A percentile compares a stretch with the other conserved stretches of the same genome.
phyloP scores from a whole-genome alignment of 2,113 vertebrate genomes.

The Aptenodytes patagonicus region DNA sequence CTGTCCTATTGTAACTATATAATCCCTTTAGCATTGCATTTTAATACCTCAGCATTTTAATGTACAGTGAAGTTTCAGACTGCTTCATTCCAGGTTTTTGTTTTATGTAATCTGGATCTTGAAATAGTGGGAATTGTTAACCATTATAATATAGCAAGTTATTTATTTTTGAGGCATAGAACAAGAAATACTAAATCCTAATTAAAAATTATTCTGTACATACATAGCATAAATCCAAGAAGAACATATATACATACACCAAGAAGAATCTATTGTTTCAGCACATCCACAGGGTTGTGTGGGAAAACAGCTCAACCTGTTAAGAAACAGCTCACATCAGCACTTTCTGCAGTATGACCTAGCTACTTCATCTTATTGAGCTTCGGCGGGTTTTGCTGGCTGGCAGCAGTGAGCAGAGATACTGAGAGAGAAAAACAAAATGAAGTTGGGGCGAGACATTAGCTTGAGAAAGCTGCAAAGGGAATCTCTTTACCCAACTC shows the following conservation, averaged over 20 bases:
- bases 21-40: not conserved
- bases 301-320: slow-evolving; percentile 1
- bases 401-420: not conserved
- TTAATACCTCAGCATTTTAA: not conserved
- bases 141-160: not conserved
- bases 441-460: not conserved
- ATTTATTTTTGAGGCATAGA: not conserved
- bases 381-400: not conserved
- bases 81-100: not conserved
- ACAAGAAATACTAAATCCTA: not conserved
- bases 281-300: not conserved
- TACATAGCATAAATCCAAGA: not conserved
- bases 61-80: not conserved
- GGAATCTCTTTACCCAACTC: not conserved
- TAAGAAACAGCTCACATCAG: slow-evolving; percentile 47
- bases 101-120: not conserved
- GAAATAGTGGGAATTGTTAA: not conserved
- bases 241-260: not conserved
- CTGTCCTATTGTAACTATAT: not conserved
- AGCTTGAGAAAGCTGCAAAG: not conserved
- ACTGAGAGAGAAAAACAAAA: not conserved
- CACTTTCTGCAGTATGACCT: slow-evolving; percentile 29
- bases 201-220: not conserved
- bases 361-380: slow-evolving; percentile 5
- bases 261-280: not conserved